phyloP scores from a whole-genome alignment of 1,140 invertebrate genomes.

The Rhopalosiphum padi region DNA sequence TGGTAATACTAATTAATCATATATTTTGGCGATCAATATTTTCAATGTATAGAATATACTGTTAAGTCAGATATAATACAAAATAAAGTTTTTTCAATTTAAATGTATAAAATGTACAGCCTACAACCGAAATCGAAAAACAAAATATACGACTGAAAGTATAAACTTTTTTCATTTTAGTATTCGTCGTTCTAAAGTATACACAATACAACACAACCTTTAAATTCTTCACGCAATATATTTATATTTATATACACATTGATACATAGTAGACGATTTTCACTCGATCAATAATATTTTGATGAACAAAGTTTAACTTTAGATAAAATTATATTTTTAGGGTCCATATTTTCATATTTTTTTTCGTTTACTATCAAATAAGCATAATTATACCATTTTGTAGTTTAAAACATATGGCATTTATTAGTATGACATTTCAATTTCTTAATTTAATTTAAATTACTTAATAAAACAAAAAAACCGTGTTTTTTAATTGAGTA shows the following conservation, averaged over 20 bases:
- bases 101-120: slow-evolving; percentile 6
- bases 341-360: background rate
- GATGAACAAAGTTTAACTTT: background rate
- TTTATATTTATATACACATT: background rate
- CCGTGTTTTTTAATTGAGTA: background rate
- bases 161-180: slow-evolving; percentile 50
- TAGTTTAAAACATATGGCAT: background rate
- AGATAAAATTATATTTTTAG: background rate
- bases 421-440: background rate
- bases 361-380: background rate
- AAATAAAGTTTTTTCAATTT: slow-evolving; percentile 37
- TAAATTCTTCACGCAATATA: slow-evolving; percentile 21
- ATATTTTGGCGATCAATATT: slow-evolving; percentile 15
- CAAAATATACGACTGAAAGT: slow-evolving; percentile 20
- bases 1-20: background rate
- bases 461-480: background rate
- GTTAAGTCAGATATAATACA: background rate
- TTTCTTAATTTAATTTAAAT: background rate
- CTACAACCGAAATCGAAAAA: slow-evolving; percentile 29
- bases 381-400: background rate
- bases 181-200: background rate
- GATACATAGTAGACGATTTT: background rate
- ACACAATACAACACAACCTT: background rate
- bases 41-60: background rate
- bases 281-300: background rate